phyloP scores from a whole-genome alignment of 37 sponge, comb jelly and placozoan genomes.

The Tethya wilhelma region DNA sequence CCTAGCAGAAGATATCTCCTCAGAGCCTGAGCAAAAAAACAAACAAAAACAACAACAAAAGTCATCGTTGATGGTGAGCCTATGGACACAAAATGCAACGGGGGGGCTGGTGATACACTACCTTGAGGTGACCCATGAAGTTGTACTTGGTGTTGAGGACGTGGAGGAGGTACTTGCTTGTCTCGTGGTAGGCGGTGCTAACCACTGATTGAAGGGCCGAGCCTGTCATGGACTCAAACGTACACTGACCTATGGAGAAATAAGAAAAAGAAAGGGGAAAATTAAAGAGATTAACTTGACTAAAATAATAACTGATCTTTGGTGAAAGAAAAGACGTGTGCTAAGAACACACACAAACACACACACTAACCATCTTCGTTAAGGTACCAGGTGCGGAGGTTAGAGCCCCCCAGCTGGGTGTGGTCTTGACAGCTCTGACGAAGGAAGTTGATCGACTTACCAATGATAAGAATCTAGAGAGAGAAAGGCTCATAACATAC shows the following conservation, averaged over 20 bases:
- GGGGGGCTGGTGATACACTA: background rate
- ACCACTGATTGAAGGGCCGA: constrained; percentile 57
- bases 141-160: constrained; percentile 87
- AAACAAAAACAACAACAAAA: background rate
- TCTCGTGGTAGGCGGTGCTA: constrained; percentile 78
- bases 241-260: constrained; percentile 35
- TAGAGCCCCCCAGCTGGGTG: constrained; percentile 43
- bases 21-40: constrained; percentile 64
- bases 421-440: constrained; percentile 85
- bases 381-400: constrained; percentile 48
- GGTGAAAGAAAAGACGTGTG: background rate
- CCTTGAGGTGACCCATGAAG: constrained; percentile 90
- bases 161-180: constrained; percentile 86
- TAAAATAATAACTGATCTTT: background rate
- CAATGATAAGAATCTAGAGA: constrained; percentile 85
- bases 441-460: constrained; percentile 97
- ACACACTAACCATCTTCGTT: constrained; percentile 37
- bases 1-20: constrained; percentile 95
- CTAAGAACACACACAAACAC: constrained; percentile 33
- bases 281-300: background rate
- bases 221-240: constrained; percentile 83
- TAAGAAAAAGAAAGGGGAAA: background rate
- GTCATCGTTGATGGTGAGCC: background rate
- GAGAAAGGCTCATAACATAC: too few relatives aligned
- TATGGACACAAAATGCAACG: background rate